These are phyloP conservation scores for Trinectes maculatus DNA, from an alignment of 2,113 vertebrate genomes.

Conservation along the genomic window DNA sequence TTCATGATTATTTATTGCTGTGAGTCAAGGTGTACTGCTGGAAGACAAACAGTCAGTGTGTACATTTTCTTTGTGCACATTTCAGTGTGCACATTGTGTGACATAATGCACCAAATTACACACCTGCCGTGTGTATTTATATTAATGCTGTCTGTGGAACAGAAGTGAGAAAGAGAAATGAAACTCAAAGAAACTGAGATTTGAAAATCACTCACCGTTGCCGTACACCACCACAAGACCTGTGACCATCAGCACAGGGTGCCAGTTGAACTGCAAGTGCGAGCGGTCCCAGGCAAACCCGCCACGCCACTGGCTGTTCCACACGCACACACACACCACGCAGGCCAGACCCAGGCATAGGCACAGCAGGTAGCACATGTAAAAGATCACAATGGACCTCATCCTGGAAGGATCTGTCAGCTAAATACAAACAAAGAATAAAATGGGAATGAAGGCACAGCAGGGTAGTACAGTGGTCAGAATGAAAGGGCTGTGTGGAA, in stretches of 20 bases:
- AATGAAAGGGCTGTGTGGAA: not conserved
- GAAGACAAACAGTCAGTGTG: no score
- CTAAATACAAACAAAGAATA: not conserved
- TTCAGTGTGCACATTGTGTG: not conserved
- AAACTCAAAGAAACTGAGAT: slow-evolving; percentile 22
- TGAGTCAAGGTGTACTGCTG: no score
- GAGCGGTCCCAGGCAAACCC: slow-evolving; percentile 89
- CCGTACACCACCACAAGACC: slow-evolving; percentile 90
- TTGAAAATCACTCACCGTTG: slow-evolving; percentile 83
- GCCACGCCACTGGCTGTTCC: slow-evolving; percentile 84
- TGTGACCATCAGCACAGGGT: slow-evolving; percentile 91
- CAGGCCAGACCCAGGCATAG: slow-evolving; percentile 82
- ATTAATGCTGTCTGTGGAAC: not conserved
- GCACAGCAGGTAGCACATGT: slow-evolving; percentile 76
- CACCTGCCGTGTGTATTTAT: slow-evolving; percentile 9
- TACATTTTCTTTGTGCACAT: no score
- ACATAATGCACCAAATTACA: slow-evolving; percentile 25
- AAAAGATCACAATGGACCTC: slow-evolving; percentile 78
- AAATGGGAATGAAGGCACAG: not conserved
- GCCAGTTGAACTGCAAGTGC: slow-evolving; percentile 88
- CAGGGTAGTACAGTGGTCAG: not conserved
- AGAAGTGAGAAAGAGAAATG: slow-evolving; percentile 44
- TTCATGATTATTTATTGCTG: no score
- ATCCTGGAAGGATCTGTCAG: slow-evolving; percentile 58
- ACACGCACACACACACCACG: slow-evolving; percentile 80